phyloP scores from a whole-genome alignment of 2,888 invertebrate species.

The Agrotis exclamationis region DNA sequence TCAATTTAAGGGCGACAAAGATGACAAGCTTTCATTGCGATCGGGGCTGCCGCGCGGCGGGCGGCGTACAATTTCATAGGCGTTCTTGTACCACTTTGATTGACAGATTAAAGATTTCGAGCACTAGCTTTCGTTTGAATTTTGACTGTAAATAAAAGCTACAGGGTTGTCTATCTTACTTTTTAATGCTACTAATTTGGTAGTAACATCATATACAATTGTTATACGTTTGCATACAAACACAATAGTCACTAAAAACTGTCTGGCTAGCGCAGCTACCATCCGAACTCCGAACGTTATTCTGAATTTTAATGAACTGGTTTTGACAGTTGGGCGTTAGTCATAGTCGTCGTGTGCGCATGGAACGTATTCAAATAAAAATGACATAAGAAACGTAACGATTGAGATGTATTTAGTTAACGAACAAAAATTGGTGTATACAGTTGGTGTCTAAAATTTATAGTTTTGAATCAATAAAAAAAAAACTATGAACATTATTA shows the following conservation, averaged over 20 bases:
- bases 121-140: neutral
- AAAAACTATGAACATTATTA: neutral
- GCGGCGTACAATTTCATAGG: conserved; percentile 6
- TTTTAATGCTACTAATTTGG: too few relatives aligned
- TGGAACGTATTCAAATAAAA: conserved; percentile 8
- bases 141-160: neutral
- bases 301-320: conserved; percentile 39
- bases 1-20: conserved; percentile 26
- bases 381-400: neutral
- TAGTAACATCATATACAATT: too few relatives aligned
- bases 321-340: conserved; percentile 19
- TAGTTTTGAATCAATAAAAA: neutral
- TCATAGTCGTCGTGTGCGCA: conserved; percentile 14
- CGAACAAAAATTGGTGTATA: neutral
- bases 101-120: neutral
- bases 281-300: conserved; percentile 10
- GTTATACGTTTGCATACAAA: too few relatives aligned
- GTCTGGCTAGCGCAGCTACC: neutral
- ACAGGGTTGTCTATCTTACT: neutral
- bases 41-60: neutral
- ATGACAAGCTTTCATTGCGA: conserved; percentile 6
- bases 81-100: conserved; percentile 6
- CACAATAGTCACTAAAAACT: neutral
- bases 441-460: neutral
- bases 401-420: neutral